These are phyloP conservation scores for Petromus typicus DNA, from an alignment of 2,113 vertebrate genomes.

Conservation along the genomic window DNA sequence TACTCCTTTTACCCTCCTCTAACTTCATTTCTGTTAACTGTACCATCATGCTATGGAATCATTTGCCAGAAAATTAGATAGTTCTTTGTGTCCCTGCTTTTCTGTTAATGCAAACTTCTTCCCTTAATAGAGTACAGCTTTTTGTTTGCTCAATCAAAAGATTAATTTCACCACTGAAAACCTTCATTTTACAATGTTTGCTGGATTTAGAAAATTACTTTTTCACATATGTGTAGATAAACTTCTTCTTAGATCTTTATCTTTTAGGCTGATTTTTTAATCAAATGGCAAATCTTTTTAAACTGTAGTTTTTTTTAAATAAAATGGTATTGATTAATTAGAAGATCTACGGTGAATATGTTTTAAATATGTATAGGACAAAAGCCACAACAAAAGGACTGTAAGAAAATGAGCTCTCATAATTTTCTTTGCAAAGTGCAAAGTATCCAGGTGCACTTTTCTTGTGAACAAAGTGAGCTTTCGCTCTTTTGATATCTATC, in stretches of 20 bases:
- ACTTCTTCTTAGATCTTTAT: neutral
- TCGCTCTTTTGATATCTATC: slow-evolving; percentile 80
- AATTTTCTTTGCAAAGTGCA: slow-evolving; percentile 69
- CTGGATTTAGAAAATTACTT: neutral
- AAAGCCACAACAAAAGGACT: slow-evolving; percentile 63
- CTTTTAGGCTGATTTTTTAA: slow-evolving; percentile 51
- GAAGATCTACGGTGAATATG: neutral
- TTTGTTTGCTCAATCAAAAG: slow-evolving; percentile 22
- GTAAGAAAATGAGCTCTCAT: slow-evolving; percentile 76
- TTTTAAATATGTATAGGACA: neutral
- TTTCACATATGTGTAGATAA: neutral
- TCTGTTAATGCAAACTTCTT: slow-evolving; percentile 51
- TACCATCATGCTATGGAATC: neutral
- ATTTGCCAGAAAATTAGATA: slow-evolving; percentile 65
- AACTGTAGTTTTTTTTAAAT: slow-evolving; percentile 70
- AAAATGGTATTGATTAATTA: slow-evolving; percentile 31
- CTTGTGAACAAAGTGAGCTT: slow-evolving; percentile 81
- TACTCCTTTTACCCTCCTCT: slow-evolving; percentile 68
- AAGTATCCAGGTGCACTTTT: slow-evolving; percentile 86
- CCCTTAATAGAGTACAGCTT: neutral
- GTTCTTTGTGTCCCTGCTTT: slow-evolving; percentile 57
- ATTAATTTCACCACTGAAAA: neutral
- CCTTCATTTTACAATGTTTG: neutral
- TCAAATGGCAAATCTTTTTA: neutral
- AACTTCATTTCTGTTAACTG: slow-evolving; percentile 80